phyloP scores from a whole-genome alignment of 2,113 vertebrate species.

The Xenotilapia leptura region DNA sequence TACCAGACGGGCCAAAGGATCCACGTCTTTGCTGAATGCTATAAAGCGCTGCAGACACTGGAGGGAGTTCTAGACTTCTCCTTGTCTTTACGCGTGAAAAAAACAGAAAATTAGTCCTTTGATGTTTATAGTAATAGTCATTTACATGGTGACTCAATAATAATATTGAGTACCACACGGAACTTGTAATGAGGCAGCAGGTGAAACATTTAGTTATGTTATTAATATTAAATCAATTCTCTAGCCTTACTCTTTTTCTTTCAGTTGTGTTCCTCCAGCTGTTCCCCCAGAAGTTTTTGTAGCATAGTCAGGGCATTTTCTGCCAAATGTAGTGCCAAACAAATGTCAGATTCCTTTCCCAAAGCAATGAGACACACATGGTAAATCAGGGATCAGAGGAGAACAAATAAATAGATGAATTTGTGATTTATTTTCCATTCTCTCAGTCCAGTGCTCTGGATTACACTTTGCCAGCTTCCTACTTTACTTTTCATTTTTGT shows the following conservation, averaged over 20 bases:
- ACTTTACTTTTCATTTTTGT: not conserved
- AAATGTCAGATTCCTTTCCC: not conserved
- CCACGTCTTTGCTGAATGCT: not conserved
- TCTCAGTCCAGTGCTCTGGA: not conserved
- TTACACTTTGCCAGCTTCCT: not conserved
- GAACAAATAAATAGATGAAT: not conserved
- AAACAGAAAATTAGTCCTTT: not conserved
- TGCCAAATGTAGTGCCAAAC: not conserved
- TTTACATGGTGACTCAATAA: not conserved
- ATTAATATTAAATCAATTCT: not conserved
- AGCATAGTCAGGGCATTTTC: not conserved
- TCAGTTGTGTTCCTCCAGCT: not conserved
- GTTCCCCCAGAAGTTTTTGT: not conserved
- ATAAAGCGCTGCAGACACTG: constrained; percentile 29
- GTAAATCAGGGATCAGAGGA: not conserved
- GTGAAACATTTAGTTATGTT: not conserved
- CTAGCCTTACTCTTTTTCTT: not conserved
- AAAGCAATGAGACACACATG: not conserved
- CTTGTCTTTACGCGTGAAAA: not conserved
- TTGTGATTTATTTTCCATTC: not conserved
- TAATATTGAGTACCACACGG: not conserved
- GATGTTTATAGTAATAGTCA: not conserved
- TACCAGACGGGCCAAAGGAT: not conserved
- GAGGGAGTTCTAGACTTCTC: constrained; percentile 47
- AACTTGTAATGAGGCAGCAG: not conserved